Evolutionary conservation across 1,140 invertebrate genomes (phyloP).

Genomic region (Pomacea maculata): DNA sequence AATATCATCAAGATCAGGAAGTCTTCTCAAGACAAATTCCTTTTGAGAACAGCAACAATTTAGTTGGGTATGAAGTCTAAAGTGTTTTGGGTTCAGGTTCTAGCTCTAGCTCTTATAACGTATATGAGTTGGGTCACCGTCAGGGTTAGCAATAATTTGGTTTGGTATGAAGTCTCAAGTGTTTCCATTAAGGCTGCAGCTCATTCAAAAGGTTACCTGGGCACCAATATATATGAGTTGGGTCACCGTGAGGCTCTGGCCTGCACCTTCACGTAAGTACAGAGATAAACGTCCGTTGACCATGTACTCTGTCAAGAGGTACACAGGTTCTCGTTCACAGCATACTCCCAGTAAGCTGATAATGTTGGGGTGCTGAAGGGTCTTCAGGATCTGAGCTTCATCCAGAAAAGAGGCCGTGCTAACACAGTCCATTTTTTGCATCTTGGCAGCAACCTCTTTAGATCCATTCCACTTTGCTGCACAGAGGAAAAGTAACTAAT

Average conservation of each 20-base stretch:
- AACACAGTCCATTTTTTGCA: conserved; percentile 93
- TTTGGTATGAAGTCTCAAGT: too few relatives aligned
- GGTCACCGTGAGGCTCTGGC: conserved; percentile 42
- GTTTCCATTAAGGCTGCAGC: neutral
- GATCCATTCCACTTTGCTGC: conserved; percentile 85
- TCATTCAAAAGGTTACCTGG: conserved; percentile 41
- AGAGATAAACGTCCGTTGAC: conserved; percentile 52
- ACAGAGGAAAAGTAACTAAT: neutral
- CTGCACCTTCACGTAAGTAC: conserved; percentile 55
- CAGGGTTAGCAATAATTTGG: conserved; percentile 18
- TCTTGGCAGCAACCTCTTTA: conserved; percentile 96
- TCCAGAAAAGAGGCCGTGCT: conserved; percentile 94
- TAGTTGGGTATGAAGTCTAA: neutral
- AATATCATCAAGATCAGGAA: neutral
- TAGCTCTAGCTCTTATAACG: neutral
- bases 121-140: conserved; percentile 46
- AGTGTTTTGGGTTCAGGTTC: neutral
- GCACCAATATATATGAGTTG: conserved; percentile 55
- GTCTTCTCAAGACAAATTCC: neutral
- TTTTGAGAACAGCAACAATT: conserved; percentile 12
- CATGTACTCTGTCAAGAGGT: conserved; percentile 94
- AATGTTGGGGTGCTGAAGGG: conserved; percentile 92
- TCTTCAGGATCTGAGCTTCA: conserved; percentile 98
- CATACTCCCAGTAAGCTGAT: conserved; percentile 97
- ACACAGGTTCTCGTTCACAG: conserved; percentile 97